A percentile compares a stretch with the other conserved stretches of the same genome.
phyloP scores from a whole-genome alignment of 2,888 invertebrate genomes.

The Syrphus vitripennis region DNA sequence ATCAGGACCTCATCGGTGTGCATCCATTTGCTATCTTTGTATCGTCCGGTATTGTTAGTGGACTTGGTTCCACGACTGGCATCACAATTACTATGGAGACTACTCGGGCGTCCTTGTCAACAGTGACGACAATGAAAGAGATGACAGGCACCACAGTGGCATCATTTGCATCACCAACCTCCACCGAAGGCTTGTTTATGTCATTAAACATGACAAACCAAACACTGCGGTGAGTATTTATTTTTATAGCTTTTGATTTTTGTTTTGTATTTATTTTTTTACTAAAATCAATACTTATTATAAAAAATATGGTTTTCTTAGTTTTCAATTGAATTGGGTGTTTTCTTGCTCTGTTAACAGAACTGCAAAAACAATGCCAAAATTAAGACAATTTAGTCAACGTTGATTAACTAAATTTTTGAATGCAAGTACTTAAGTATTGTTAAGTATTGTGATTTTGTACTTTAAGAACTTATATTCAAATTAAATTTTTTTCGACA shows the following conservation, averaged over 20 bases:
- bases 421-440: too few species aligned
- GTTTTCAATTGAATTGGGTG: too few species aligned
- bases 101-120: slow-evolving; percentile 4
- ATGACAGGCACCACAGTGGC: slow-evolving; percentile 6
- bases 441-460: too few species aligned
- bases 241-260: neutral
- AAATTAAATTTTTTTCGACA: too few species aligned
- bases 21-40: slow-evolving; percentile 32
- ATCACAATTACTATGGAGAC: slow-evolving; percentile 29
- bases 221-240: slow-evolving; percentile 44
- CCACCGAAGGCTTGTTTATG: slow-evolving; percentile 28
- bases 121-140: slow-evolving; percentile 27
- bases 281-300: too few species aligned
- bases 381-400: too few species aligned
- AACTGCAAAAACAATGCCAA: too few species aligned
- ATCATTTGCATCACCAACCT: neutral
- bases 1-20: neutral
- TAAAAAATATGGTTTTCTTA: too few species aligned
- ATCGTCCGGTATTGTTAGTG: slow-evolving; percentile 10
- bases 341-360: too few species aligned
- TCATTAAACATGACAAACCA: slow-evolving; percentile 52
- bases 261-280: neutral
- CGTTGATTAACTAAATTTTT: too few species aligned
- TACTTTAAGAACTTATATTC: too few species aligned
- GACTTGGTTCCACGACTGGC: neutral